phyloP scores from a whole-genome alignment of 2,888 invertebrate genomes.

The Drosophila ustulata region DNA sequence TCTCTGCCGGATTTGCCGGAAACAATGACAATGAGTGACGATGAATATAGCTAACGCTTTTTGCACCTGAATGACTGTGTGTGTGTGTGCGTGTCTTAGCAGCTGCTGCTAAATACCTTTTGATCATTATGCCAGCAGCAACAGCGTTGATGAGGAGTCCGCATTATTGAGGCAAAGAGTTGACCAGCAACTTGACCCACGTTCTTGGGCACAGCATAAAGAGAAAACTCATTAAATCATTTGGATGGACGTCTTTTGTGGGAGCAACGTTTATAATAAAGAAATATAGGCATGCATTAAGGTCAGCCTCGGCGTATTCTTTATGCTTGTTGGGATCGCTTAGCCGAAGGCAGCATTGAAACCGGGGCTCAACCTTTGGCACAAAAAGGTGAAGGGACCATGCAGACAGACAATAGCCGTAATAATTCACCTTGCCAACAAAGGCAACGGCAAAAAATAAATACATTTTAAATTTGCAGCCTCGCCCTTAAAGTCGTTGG shows the following conservation, averaged over 20 bases:
- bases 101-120: slow-evolving; percentile 59
- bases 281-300: slow-evolving; percentile 61
- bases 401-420: slow-evolving; percentile 49
- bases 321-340: slow-evolving; percentile 17
- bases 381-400: slow-evolving; percentile 52
- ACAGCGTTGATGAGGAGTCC: slow-evolving; percentile 34
- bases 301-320: slow-evolving; percentile 32
- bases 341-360: slow-evolving; percentile 30
- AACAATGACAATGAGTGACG: slow-evolving; percentile 59
- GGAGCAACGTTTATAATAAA: slow-evolving; percentile 16
- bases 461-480: slow-evolving; percentile 13
- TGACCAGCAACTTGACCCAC: slow-evolving; percentile 38
- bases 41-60: slow-evolving; percentile 23
- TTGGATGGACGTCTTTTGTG: slow-evolving; percentile 47
- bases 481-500: slow-evolving; percentile 3
- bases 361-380: slow-evolving; percentile 31
- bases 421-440: slow-evolving; percentile 51
- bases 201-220: slow-evolving; percentile 26
- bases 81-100: slow-evolving; percentile 9
- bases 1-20: slow-evolving; percentile 65
- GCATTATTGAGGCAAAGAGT: slow-evolving; percentile 14
- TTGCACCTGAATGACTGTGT: slow-evolving; percentile 33
- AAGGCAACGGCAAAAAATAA: slow-evolving; percentile 33
- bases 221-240: slow-evolving; percentile 69
- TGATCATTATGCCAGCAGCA: slow-evolving; percentile 52